Base-by-base conservation (phyloP, 30 jellyfish, hydroid and myxozoan genomes). In the Euphysa ruthae region DNA sequence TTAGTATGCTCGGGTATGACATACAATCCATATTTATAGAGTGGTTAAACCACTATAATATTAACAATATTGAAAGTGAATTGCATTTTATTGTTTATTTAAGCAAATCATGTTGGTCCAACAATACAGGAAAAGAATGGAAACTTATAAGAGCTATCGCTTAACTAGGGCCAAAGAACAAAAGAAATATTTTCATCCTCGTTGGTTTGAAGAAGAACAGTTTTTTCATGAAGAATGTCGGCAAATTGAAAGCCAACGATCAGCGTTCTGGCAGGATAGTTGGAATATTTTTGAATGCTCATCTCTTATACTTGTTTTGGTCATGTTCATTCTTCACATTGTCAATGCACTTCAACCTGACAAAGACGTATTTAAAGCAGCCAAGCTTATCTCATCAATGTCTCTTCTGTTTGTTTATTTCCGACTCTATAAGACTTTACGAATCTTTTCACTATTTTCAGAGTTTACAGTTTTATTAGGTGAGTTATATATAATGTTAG, bases 241-340 rank as follows among this genome's bases (percentile, higher is more conserved):
- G 4, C 90, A 75, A 12, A 75, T 81, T 24, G 62, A 64, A 28
- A 32, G 68, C 12, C 64, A 84, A 14, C 5, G 57, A n/a, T 27
- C 73, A 4, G 57, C 90, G 1, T 70, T 58, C 34, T 50, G 93
- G 73, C 68, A 56, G 32, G 94, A 90, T 32, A 58, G 73, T 29
- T 90, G 98, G 98, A 63, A 54, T 38, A 62, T 81, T 10, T 90
- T 80, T 35, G 98, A 90, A 58, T 90, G 90, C 91, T 19, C 81
- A n/a, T 70, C 86, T 1, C 61, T 54, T 33, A 21, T 70, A 15
- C 16, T 71, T 35, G 35, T 72, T 15, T 24, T 76, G 24, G 61
- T 69, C n/a, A 75, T 82, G 6, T 66, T 89, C 16, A 93, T 70
- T 4, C 62, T 73, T 16, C 61, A 63, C 31, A 74, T 80, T 22